phyloP scores from a whole-genome alignment of 1,140 invertebrate species.

The Aplysia californica region DNA sequence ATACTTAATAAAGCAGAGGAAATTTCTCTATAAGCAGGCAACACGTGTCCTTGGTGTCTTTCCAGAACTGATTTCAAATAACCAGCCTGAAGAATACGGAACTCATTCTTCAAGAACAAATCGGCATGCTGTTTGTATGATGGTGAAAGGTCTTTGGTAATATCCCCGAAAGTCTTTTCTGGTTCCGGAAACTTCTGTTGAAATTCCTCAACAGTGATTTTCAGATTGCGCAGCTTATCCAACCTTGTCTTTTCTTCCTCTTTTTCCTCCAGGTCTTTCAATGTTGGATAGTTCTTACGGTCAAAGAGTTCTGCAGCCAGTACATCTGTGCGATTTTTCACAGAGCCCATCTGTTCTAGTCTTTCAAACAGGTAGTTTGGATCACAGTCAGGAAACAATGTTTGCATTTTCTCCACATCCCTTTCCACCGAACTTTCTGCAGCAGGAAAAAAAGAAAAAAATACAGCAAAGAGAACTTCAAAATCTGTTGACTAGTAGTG shows the following conservation, averaged over 20 bases:
- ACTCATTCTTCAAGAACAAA: slow-evolving; percentile 58
- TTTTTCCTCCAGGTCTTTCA: slow-evolving; percentile 65
- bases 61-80: slow-evolving; percentile 56
- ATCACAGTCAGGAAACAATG: slow-evolving; percentile 70
- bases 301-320: slow-evolving; percentile 65
- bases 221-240: slow-evolving; percentile 33
- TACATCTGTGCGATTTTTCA: slow-evolving; percentile 43
- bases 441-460: not conserved
- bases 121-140: slow-evolving; percentile 59
- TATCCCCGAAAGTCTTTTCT: slow-evolving; percentile 68
- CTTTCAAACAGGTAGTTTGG: slow-evolving; percentile 69
- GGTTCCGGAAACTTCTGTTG: slow-evolving; percentile 73
- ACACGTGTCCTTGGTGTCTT: slow-evolving; percentile 56
- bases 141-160: slow-evolving; percentile 58
- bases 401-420: slow-evolving; percentile 61
- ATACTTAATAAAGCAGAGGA: not conserved
- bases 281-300: slow-evolving; percentile 70
- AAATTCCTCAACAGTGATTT: slow-evolving; percentile 71
- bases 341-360: slow-evolving; percentile 38
- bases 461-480: not conserved
- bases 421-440: slow-evolving; percentile 13
- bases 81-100: slow-evolving; percentile 50
- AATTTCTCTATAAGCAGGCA: slow-evolving; percentile 8
- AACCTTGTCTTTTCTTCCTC: slow-evolving; percentile 29
- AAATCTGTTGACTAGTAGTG: too few species aligned